Conservation (phyloP, 2,888 invertebrate species). For the Dusona sp. region DNA sequence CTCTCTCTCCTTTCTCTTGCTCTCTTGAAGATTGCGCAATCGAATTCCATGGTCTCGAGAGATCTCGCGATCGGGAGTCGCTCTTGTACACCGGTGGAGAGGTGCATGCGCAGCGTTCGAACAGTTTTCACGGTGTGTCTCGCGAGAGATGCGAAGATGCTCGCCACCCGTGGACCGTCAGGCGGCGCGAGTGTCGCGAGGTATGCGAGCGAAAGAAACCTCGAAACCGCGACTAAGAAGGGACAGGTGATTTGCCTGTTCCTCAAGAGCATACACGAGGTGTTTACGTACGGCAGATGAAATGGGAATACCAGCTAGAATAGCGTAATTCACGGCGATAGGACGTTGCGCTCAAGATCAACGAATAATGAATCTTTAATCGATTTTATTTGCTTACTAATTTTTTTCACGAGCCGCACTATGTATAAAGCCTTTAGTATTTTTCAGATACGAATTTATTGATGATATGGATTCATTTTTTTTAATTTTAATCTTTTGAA, state of each 20-base stretch:
- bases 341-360: neutral
- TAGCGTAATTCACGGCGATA: neutral
- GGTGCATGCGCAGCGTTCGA: conserved; percentile 24
- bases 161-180: conserved; percentile 32
- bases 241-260: conserved; percentile 68
- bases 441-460: too few species aligned
- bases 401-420: neutral
- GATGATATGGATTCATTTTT: too few species aligned
- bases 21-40: conserved; percentile 59
- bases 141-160: conserved; percentile 45
- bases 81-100: neutral
- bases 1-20: conserved; percentile 18
- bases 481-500: neutral
- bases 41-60: conserved; percentile 65
- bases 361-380: neutral
- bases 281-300: conserved; percentile 34
- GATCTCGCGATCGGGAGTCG: conserved; percentile 40
- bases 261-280: conserved; percentile 44
- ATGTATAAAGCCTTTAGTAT: neutral
- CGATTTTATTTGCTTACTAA: neutral
- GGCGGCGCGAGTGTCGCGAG: conserved; percentile 45
- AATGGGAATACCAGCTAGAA: conserved; percentile 27
- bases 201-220: conserved; percentile 65
- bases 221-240: conserved; percentile 54
- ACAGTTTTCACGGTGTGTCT: conserved; percentile 17